Conservation (phyloP, 1,140 invertebrate genomes). For the Drosophila subpulchrella region DNA sequence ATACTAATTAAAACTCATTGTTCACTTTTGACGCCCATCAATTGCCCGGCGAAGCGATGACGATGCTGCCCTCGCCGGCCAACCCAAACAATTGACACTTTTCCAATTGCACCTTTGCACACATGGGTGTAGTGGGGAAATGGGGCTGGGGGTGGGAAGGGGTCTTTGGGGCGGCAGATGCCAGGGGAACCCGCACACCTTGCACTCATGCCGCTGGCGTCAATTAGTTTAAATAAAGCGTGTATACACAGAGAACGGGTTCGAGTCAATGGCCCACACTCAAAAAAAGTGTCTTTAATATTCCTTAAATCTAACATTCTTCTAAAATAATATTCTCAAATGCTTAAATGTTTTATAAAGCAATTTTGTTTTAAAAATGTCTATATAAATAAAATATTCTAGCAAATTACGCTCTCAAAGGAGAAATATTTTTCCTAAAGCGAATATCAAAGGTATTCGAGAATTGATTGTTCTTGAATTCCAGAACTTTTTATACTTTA, state of each 20-base stretch:
- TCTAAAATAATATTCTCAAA: neutral
- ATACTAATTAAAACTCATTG: constrained; percentile 80
- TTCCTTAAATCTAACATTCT: neutral
- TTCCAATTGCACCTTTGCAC: constrained; percentile 72
- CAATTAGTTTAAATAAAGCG: constrained; percentile 81
- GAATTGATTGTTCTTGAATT: too few relatives aligned
- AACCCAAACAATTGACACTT: constrained; percentile 73
- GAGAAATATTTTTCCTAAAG: too few relatives aligned
- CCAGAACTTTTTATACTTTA: too few relatives aligned
- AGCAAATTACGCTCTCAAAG: too few relatives aligned
- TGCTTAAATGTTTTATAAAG: too few relatives aligned
- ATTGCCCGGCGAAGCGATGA: constrained; percentile 39
- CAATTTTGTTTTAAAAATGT: too few relatives aligned
- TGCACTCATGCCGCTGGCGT: constrained; percentile 56
- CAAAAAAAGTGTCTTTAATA: neutral
- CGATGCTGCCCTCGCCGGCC: constrained; percentile 5
- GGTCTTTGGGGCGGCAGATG: constrained; percentile 10
- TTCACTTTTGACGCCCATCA: constrained; percentile 79
- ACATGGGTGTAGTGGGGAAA: neutral
- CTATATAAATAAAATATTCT: too few relatives aligned
- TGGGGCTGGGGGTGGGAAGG: too few relatives aligned
- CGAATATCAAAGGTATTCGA: too few relatives aligned
- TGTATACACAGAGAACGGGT: constrained; percentile 33
- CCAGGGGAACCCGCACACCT: constrained; percentile 65
- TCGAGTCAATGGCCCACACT: constrained; percentile 70